A percentile compares a stretch with the other conserved stretches of the same genome.
Conservation (phyloP, 1,140 invertebrate genomes). For the Bombus picipes region DNA sequence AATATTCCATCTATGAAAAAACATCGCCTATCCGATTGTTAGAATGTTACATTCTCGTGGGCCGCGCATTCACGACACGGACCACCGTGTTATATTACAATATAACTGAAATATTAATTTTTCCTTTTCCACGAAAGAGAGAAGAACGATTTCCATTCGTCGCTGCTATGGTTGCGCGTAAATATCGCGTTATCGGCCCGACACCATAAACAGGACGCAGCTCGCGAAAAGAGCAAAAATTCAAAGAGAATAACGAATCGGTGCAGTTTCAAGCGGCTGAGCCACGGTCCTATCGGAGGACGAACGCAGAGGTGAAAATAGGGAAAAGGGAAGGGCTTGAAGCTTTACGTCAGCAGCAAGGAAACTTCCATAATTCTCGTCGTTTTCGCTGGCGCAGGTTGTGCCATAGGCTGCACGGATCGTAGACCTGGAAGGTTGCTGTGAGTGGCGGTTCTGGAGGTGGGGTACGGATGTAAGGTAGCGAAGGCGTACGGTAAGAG, state of each 20-base stretch:
- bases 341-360: constrained; percentile 66
- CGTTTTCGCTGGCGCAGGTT: constrained; percentile 64
- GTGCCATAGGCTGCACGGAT: constrained; percentile 6
- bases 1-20: neutral
- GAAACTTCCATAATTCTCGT: constrained; percentile 70
- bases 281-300: constrained; percentile 29
- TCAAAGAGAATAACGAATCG: constrained; percentile 68
- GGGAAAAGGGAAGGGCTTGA: constrained; percentile 41
- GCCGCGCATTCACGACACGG: no score
- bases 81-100: no score
- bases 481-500: constrained; percentile 38
- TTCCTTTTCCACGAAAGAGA: neutral
- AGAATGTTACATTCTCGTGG: no score
- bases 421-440: constrained; percentile 18
- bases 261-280: constrained; percentile 44
- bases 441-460: constrained; percentile 31
- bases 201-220: constrained; percentile 37
- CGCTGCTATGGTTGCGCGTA: neutral
- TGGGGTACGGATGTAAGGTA: constrained; percentile 21
- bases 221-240: constrained; percentile 57
- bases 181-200: constrained; percentile 16
- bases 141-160: neutral
- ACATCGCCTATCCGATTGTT: neutral
- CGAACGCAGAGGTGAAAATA: constrained; percentile 27
- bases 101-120: neutral